Evolutionary conservation across 2,888 invertebrate species (phyloP), one percentile per base, ranked within the genome.

Genomic region (Drosophila siamana): DNA sequence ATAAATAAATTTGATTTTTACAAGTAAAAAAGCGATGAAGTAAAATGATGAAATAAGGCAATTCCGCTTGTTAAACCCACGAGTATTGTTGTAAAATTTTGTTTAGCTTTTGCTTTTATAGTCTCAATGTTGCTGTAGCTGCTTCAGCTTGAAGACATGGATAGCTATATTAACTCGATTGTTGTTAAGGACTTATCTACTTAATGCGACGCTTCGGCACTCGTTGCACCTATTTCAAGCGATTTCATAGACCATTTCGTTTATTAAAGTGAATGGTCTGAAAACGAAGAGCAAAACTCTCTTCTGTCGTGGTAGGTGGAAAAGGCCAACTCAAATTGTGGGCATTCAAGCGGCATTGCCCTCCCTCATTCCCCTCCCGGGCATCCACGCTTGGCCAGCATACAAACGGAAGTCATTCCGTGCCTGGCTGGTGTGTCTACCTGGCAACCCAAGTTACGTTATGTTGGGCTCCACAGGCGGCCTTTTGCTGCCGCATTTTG

Each of bases 321-420:
- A 50, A 30, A 50, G 33, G 51, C 28, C 24, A 41, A 54, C 33
- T 54, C 36, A 67, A 78, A 77, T 69, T 69, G 60, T 47, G 61
- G 43, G 46, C 56, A 60, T 41, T 70, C 54, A 51, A 47, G 67
- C 57, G 33, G 22, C 9, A 46, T 28, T 8, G 19, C 19, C 16
- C 19, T 3, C 19, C 19, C 19, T 19, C 19, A 1, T 2, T 19
- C 19, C 19, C 19, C 19, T n/a, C n/a, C n/a, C n/a, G n/a, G n/a
- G 19, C 6, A 19, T 7, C n/a, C 16, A n/a, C 5, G 11, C n/a
- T 15, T 7, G 64, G 36, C 36, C 24, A 56, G 41, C n/a, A 52
- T 48, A 47, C 16, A 60, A 33, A 63, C 46, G 66, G 50, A 71
- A 76, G 54, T 56, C 40, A 43, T 38, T 48, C 44, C n/a, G 7